These are phyloP conservation scores for Amblyornis subalaris DNA, from an alignment of 2,113 vertebrate species.

Conservation along the genomic window DNA sequence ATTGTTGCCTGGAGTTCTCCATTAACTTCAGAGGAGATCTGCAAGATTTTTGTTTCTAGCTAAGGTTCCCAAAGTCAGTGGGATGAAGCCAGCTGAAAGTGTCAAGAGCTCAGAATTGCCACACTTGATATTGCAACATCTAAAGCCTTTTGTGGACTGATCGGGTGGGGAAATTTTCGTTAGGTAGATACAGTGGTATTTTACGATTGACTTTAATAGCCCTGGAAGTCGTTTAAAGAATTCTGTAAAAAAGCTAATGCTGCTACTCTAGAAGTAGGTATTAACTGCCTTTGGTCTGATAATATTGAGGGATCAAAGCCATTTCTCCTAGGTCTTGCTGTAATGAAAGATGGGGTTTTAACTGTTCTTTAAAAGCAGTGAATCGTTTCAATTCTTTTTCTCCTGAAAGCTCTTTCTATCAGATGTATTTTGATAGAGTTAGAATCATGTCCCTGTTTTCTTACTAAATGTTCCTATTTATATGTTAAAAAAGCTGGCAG, in stretches of 20 bases:
- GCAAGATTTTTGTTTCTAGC: not conserved
- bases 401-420: constrained; percentile 41
- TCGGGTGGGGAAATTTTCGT: constrained; percentile 22
- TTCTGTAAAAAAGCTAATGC: constrained; percentile 47
- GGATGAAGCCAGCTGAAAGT: not conserved
- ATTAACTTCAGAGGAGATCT: not conserved
- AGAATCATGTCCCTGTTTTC: constrained; percentile 51
- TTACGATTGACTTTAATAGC: constrained; percentile 27
- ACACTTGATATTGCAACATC: not conserved
- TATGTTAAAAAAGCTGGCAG: constrained; percentile 51
- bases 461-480: constrained; percentile 56
- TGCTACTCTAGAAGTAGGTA: constrained; percentile 33
- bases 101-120: not conserved
- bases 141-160: constrained; percentile 22
- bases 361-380: constrained; percentile 21
- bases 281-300: constrained; percentile 36
- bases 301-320: constrained; percentile 50
- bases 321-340: constrained; percentile 16
- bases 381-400: constrained; percentile 40
- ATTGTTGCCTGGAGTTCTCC: not conserved
- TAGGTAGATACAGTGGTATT: constrained; percentile 22
- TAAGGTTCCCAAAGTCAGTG: not conserved
- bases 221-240: constrained; percentile 50
- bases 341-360: constrained; percentile 43
- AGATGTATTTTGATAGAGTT: constrained; percentile 45